Percentiles rank a stretch among this genome's conserved stretches.
Conservation (phyloP, 2,888 invertebrate genomes). For the Rhabditophanes sp. region DNA sequence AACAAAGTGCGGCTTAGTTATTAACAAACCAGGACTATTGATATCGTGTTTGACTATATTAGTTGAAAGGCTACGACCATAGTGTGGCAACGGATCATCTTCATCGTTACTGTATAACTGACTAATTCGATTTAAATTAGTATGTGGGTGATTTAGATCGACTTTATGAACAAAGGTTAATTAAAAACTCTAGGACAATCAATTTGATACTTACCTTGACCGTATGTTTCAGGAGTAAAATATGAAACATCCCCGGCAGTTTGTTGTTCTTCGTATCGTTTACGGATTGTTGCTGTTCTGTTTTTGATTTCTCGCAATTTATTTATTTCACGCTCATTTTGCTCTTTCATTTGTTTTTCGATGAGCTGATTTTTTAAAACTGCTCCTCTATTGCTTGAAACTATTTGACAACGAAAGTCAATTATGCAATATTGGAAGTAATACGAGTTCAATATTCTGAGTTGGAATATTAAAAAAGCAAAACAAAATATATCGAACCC, state of each 20-base stretch:
- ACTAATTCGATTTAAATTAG: too few species aligned
- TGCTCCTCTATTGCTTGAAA: constrained; percentile 83
- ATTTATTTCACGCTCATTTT: constrained; percentile 67
- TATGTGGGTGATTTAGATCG: too few species aligned
- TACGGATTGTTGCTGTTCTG: constrained; percentile 75
- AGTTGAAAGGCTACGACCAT: too few species aligned
- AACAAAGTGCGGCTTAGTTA: constrained; percentile 1
- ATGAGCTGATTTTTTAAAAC: constrained; percentile 81
- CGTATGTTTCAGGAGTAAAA: constrained; percentile 33
- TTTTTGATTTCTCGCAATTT: constrained; percentile 78
- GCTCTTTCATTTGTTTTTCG: constrained; percentile 69
- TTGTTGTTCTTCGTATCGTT: constrained; percentile 27
- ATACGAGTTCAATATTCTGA: constrained; percentile 77
- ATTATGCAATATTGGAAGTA: constrained; percentile 92
- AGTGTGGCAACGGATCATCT: constrained; percentile 35
- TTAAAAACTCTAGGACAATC: too few species aligned
- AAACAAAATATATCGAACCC: constrained; percentile 91
- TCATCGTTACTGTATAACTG: constrained; percentile 14
- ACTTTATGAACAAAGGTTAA: too few species aligned
- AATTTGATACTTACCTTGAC: constrained; percentile 26
- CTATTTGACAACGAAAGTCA: constrained; percentile 82
- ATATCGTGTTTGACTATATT: constrained; percentile 5
- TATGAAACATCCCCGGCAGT: constrained; percentile 12
- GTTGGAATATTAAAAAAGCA: constrained; percentile 73
- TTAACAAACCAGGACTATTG: constrained; percentile 6